These are phyloP conservation scores for Dicycla oo DNA, from an alignment of 2,888 invertebrate genomes.

Conservation along the genomic window DNA sequence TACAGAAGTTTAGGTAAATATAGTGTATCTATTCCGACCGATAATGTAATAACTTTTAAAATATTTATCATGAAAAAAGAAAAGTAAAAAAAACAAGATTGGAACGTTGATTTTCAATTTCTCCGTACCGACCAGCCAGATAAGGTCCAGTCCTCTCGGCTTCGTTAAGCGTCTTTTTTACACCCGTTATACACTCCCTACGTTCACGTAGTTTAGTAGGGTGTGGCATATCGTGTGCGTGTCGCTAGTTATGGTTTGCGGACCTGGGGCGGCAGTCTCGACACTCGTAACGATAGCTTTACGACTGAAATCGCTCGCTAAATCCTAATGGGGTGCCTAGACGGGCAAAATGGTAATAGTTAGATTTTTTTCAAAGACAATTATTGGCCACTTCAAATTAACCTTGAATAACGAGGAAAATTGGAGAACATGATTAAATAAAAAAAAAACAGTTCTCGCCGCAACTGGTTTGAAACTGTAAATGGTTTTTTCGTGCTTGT, in stretches of 20 bases:
- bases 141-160: neutral
- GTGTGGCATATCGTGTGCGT: neutral
- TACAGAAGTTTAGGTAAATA: neutral
- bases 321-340: no score
- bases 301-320: no score
- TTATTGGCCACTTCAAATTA: no score
- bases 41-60: neutral
- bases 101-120: neutral
- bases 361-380: no score
- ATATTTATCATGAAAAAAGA: neutral
- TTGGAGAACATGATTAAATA: no score
- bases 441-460: no score
- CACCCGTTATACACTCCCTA: neutral
- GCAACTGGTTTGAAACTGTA: no score
- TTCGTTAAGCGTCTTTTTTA: neutral
- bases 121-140: neutral
- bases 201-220: neutral
- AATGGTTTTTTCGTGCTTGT: no score
- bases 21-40: neutral
- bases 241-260: neutral
- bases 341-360: no score
- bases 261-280: no score
- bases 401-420: no score
- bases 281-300: no score
- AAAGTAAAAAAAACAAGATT: fast-evolving